Percentiles rank a stretch among this genome's conserved stretches.
phyloP scores from a whole-genome alignment of 2,113 vertebrate genomes.

The Perognathus longimembris region DNA sequence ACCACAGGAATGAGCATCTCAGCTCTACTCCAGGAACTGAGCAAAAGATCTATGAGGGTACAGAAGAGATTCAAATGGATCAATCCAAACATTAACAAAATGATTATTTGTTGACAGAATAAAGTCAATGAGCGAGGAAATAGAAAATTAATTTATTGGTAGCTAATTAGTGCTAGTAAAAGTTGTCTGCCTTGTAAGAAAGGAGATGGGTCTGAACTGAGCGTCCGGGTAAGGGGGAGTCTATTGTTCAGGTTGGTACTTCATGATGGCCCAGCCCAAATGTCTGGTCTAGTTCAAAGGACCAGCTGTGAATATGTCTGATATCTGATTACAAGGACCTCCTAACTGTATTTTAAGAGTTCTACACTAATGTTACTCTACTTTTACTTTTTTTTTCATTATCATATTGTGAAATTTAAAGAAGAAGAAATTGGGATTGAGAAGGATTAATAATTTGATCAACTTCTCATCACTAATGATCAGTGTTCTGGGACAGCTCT shows the following conservation, averaged over 20 bases:
- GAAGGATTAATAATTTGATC: background rate
- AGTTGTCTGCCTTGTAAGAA: background rate
- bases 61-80: background rate
- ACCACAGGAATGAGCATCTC: background rate
- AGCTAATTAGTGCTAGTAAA: background rate
- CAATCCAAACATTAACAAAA: background rate
- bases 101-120: background rate
- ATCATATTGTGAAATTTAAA: background rate
- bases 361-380: background rate
- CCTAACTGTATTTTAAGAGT: background rate
- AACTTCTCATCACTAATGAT: background rate
- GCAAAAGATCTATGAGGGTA: background rate
- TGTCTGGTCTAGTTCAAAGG: background rate
- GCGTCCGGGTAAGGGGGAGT: background rate
- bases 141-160: background rate
- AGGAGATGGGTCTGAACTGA: background rate
- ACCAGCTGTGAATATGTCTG: background rate
- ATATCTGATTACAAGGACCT: background rate
- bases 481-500: background rate
- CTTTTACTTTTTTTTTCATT: background rate
- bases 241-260: background rate
- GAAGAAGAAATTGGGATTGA: background rate
- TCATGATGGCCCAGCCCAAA: background rate
- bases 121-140: background rate
- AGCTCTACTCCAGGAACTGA: background rate